Evolutionary conservation across 2,888 invertebrate species (phyloP), one percentile per base, ranked within the genome.

Genomic region (Hemistola chrysoprasaria): DNA sequence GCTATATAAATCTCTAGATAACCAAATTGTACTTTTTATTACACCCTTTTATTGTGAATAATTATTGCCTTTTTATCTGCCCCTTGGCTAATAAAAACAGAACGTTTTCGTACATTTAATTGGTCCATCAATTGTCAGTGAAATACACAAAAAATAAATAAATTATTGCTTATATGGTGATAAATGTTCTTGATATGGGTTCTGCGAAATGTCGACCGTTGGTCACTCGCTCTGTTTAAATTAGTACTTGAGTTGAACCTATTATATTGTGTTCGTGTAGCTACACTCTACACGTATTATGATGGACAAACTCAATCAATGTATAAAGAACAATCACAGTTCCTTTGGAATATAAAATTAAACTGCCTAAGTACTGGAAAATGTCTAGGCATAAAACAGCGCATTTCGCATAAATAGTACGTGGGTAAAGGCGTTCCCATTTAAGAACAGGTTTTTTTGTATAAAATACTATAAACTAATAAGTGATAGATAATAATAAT

Each of bases 91-190:
- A 42, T 48, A 42, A 42, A 44, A 49, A 35, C 28, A 37, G 30
- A 40, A 46, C 37, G 31, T 22, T 38, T 40, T 22, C 42, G 36
- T 20, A 34, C 29, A 35, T 43, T 58, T 63, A 65, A 63, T 62
- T 63, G 59, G 50, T 53, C 42, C 53, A 59, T 56, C 51, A 56
- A 53, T 59, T 57, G 59, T 49, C 48, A 45, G 50, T 38, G 40
- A 49, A 47, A 50, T 55, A 47, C 38, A 41, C 34, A 43, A 48
- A 53, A 49, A 45, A 39, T 30, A 45, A 30, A 45, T 26, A 43
- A 33, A 41, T 46, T 31, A 48, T 40, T 36, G 26, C 46, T 34
- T 37, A 47, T 38, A 28, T 27, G 42, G 32, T 37, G 53, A 49
- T 53, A 49, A 55, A 46, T 40, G 41, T 42, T 46, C 22, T 27